phyloP scores from a whole-genome alignment of 2,113 vertebrate genomes.

The Cettia cetti region DNA sequence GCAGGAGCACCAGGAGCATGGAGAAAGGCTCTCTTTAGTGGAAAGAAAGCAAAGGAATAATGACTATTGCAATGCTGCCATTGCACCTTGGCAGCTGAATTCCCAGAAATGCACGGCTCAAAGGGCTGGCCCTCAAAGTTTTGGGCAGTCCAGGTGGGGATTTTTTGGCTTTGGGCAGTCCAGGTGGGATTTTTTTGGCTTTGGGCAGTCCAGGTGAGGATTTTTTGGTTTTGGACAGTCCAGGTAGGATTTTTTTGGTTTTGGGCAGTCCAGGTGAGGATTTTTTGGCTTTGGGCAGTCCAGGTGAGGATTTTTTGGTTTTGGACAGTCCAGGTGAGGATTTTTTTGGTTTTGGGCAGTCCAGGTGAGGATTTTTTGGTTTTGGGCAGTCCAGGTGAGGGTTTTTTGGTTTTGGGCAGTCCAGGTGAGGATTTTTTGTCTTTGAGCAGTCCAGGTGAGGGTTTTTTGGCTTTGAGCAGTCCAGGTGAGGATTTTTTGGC shows the following conservation, averaged over 20 bases:
- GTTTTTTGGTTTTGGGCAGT: not conserved
- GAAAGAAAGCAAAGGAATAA: not conserved
- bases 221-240: not conserved
- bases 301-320: not conserved
- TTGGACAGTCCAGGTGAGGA: not conserved
- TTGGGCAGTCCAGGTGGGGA: not conserved
- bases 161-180: not conserved
- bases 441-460: not conserved
- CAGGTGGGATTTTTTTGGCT: not conserved
- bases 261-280: not conserved
- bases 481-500: too few species aligned
- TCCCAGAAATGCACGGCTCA: accelerated
- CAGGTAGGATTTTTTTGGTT: not conserved
- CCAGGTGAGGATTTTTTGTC: not conserved
- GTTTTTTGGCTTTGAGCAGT: too few species aligned
- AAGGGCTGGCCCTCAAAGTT: not conserved
- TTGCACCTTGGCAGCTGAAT: not conserved
- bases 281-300: not conserved
- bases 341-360: not conserved
- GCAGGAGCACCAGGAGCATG: not conserved
- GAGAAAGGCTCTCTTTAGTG: not conserved
- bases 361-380: not conserved
- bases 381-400: not conserved
- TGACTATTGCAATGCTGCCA: not conserved
- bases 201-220: not conserved